phyloP scores from a whole-genome alignment of 2,113 vertebrate genomes.

The Aphyosemion australe region DNA sequence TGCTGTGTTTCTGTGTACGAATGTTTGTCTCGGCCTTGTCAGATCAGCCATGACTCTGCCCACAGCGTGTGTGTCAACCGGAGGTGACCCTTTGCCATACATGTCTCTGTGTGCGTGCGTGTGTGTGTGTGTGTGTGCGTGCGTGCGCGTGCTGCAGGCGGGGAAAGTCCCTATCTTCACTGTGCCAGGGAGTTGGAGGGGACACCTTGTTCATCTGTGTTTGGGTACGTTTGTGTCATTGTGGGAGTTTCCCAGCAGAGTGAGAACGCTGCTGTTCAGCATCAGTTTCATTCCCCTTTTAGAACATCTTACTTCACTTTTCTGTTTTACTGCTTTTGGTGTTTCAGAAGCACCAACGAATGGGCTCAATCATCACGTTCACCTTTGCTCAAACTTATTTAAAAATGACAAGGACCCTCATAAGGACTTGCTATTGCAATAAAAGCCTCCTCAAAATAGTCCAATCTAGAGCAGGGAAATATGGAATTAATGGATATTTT shows the following conservation, averaged over 20 bases:
- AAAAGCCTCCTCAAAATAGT: too few species aligned
- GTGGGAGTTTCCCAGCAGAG: slow-evolving; percentile 41
- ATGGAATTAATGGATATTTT: too few species aligned
- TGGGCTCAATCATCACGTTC: too few species aligned
- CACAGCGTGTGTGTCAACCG: slow-evolving; percentile 39
- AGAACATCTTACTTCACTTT: neutral
- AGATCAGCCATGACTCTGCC: slow-evolving; percentile 48
- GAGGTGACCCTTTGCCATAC: slow-evolving; percentile 45
- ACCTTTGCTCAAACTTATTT: too few species aligned
- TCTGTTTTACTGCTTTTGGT: too few species aligned
- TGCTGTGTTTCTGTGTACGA: slow-evolving; percentile 23
- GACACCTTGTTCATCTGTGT: slow-evolving; percentile 47
- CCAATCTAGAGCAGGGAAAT: too few species aligned
- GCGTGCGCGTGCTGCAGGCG: slow-evolving; percentile 50
- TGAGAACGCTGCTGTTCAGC: neutral
- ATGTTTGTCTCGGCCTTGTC: slow-evolving; percentile 39
- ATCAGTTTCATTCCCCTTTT: slow-evolving; percentile 16
- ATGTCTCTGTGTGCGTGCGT: slow-evolving; percentile 16
- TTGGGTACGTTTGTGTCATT: slow-evolving; percentile 36
- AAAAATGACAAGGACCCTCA: too few species aligned
- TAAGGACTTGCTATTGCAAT: too few species aligned
- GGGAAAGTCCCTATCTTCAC: slow-evolving; percentile 64
- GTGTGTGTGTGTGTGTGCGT: slow-evolving; percentile 24
- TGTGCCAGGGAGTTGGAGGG: slow-evolving; percentile 33
- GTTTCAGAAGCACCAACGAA: too few species aligned